phyloP scores from a whole-genome alignment of 2,888 invertebrate species.

The Marasmarcha lunaedactyla region DNA sequence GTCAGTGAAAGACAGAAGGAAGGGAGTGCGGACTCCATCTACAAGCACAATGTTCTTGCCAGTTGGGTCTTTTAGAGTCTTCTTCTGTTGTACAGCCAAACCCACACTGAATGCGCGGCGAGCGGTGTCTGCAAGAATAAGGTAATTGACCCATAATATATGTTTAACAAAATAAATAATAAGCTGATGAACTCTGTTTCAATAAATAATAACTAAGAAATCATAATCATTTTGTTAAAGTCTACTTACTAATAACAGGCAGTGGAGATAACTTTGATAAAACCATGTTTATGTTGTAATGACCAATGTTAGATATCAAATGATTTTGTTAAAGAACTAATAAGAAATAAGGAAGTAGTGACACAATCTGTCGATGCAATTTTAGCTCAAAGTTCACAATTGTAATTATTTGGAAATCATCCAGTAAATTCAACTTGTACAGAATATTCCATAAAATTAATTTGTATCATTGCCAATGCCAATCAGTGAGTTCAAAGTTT shows the following conservation, averaged over 20 bases:
- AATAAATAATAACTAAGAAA: no score
- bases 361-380: background rate
- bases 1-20: constrained; percentile 91
- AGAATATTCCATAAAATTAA: constrained; percentile 4
- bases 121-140: constrained; percentile 40
- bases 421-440: background rate
- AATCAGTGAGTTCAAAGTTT: constrained; percentile 20
- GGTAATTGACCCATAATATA: background rate
- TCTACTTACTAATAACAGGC: background rate
- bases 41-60: constrained; percentile 93
- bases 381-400: background rate
- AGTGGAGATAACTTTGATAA: background rate
- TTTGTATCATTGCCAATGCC: constrained; percentile 14
- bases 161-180: no score
- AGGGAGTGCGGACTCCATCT: constrained; percentile 98
- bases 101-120: constrained; percentile 63
- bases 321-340: no score
- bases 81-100: constrained; percentile 61
- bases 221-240: no score
- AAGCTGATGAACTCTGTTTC: no score
- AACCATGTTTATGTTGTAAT: background rate
- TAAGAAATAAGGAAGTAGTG: no score
- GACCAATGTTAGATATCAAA: no score
- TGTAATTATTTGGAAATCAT: background rate
- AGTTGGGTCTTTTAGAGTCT: constrained; percentile 70